phyloP scores from a whole-genome alignment of 2,888 invertebrate species.

The Chloroclysta siterata region DNA sequence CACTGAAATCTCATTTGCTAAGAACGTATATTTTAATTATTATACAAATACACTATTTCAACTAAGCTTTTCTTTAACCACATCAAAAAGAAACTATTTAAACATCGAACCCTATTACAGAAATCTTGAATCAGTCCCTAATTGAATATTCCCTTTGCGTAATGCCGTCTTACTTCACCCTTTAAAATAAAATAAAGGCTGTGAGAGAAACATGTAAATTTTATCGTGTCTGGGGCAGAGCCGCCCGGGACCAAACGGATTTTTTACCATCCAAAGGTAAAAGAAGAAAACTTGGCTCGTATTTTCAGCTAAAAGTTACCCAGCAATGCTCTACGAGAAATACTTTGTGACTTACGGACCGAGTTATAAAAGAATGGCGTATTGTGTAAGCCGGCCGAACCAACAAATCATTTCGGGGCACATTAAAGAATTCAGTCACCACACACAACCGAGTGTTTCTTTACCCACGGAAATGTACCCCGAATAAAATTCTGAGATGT shows the following conservation, averaged over 20 bases:
- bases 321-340: constrained; percentile 74
- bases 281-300: constrained; percentile 77
- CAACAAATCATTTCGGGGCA: constrained; percentile 68
- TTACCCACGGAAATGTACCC: constrained; percentile 7
- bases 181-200: constrained; percentile 82
- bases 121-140: constrained; percentile 77
- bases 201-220: constrained; percentile 83
- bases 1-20: neutral
- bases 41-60: neutral
- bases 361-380: constrained; percentile 73
- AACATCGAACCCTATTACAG: constrained; percentile 38
- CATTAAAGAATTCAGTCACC: constrained; percentile 53
- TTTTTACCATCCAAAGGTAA: constrained; percentile 75
- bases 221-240: constrained; percentile 75
- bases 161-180: constrained; percentile 80
- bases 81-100: constrained; percentile 21
- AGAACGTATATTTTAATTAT: neutral
- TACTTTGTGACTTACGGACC: constrained; percentile 77
- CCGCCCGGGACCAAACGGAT: constrained; percentile 65
- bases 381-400: constrained; percentile 60
- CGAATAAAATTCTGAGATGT: constrained; percentile 13
- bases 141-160: constrained; percentile 83
- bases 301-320: constrained; percentile 78
- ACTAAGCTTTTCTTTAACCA: neutral
- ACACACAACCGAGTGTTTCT: constrained; percentile 33